Conservation (phyloP, 2,113 vertebrate genomes). For the Anguilla japonica region DNA sequence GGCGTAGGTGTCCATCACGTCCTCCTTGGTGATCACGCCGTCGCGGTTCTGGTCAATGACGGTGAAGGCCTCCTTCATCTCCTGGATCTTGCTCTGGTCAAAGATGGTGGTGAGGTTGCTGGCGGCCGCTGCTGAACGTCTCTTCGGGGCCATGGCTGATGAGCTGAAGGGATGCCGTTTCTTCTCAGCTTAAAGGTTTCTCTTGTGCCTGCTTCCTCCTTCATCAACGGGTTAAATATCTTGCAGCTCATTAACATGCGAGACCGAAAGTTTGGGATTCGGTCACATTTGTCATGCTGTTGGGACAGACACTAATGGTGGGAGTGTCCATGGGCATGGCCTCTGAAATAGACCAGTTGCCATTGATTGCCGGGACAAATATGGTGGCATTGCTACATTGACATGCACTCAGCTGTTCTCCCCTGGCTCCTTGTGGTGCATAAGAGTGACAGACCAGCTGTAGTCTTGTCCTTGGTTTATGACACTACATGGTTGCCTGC, state of each 20-base stretch:
- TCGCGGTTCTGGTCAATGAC: slow-evolving; percentile 40
- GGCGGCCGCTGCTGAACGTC: slow-evolving; percentile 59
- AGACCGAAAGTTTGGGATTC: slow-evolving; percentile 19
- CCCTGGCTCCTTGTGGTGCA: background rate
- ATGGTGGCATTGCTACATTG: background rate
- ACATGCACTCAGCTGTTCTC: background rate
- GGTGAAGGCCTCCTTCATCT: slow-evolving; percentile 63
- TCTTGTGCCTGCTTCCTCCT: background rate
- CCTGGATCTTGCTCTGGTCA: slow-evolving; percentile 75
- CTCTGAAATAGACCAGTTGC: slow-evolving; percentile 23
- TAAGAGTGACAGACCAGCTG: slow-evolving; percentile 8
- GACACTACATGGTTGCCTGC: background rate
- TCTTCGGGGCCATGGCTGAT: slow-evolving; percentile 62
- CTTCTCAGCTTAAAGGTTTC: background rate
- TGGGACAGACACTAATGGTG: background rate
- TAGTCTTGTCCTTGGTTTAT: background rate
- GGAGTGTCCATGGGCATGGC: slow-evolving; percentile 3
- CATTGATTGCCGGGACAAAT: slow-evolving; percentile 13
- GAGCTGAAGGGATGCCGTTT: background rate
- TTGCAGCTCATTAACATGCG: slow-evolving; percentile 14
- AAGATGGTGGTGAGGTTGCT: slow-evolving; percentile 75
- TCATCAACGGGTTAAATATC: slow-evolving; percentile 9
- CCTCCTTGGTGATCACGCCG: slow-evolving; percentile 34
- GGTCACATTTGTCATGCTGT: background rate
- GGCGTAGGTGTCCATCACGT: slow-evolving; percentile 30